A percentile compares a stretch with the other conserved stretches of the same genome.
These are phyloP conservation scores for Coleophora flavipennella DNA, from an alignment of 2,888 invertebrate genomes.

Conservation along the genomic window DNA sequence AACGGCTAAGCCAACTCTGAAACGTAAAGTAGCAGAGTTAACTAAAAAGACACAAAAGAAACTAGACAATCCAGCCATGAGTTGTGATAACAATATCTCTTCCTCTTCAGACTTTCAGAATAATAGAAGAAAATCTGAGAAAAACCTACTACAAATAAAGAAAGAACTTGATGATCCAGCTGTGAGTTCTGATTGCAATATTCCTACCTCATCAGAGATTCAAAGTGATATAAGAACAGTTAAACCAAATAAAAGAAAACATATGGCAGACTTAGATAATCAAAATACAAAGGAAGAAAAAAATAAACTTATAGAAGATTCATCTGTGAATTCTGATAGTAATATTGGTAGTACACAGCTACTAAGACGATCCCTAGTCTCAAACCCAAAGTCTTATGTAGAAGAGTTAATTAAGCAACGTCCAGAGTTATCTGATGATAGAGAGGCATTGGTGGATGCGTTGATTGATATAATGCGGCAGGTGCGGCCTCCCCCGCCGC, in stretches of 20 bases:
- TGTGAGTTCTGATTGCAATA: too few species aligned
- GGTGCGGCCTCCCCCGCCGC: constrained; percentile 34
- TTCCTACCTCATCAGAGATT: too few species aligned
- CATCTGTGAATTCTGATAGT: background rate
- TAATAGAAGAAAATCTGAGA: too few species aligned
- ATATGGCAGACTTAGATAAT: too few species aligned
- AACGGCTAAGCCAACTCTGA: too few species aligned
- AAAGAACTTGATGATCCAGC: too few species aligned
- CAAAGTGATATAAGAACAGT: too few species aligned
- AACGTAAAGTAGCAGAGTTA: too few species aligned
- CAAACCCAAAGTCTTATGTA: constrained; percentile 32
- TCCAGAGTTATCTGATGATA: constrained; percentile 33
- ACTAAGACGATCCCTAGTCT: too few species aligned
- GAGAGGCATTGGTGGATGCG: constrained; percentile 30
- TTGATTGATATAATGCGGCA: constrained; percentile 42
- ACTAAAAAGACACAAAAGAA: constrained; percentile 7
- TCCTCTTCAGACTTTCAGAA: too few species aligned
- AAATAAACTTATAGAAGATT: background rate
- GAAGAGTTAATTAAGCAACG: constrained; percentile 32
- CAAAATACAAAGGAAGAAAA: background rate
- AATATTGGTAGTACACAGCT: background rate
- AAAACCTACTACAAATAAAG: too few species aligned
- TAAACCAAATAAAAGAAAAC: too few species aligned
- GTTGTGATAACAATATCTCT: background rate
- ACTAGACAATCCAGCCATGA: background rate